phyloP scores from a whole-genome alignment of 2,113 vertebrate species.

The Amphilophus citrinellus region DNA sequence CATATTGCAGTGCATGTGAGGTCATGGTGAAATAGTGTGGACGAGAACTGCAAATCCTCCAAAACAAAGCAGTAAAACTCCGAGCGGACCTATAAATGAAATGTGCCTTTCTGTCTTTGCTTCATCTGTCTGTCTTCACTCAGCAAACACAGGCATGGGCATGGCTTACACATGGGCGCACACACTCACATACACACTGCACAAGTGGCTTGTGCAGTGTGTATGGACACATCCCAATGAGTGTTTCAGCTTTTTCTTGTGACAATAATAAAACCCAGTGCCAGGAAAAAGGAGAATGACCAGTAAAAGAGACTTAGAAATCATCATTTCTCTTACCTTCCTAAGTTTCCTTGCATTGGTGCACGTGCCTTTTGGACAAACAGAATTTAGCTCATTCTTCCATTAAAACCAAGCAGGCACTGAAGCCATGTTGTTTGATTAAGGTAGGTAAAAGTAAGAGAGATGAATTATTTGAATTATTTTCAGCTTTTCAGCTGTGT shows the following conservation, averaged over 20 bases:
- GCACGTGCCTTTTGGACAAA: neutral
- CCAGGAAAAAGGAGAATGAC: constrained; percentile 61
- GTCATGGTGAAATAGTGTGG: constrained; percentile 51
- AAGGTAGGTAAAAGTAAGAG: constrained; percentile 26
- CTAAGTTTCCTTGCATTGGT: neutral
- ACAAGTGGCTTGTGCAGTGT: neutral
- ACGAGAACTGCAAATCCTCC: constrained; percentile 51
- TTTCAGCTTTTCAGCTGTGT: constrained; percentile 33
- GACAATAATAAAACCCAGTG: constrained; percentile 63
- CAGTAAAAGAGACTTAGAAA: constrained; percentile 42
- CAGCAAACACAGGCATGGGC: constrained; percentile 24
- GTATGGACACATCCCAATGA: constrained; percentile 58
- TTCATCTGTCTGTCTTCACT: constrained; percentile 46
- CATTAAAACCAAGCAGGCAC: neutral
- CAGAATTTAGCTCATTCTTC: neutral
- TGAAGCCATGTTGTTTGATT: constrained; percentile 16
- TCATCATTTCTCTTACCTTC: neutral
- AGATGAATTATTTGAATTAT: constrained; percentile 27
- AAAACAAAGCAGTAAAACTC: constrained; percentile 75
- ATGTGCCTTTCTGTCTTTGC: constrained; percentile 47
- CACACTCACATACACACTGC: neutral
- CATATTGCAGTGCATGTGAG: constrained; percentile 52
- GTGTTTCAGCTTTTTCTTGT: constrained; percentile 57
- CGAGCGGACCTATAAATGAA: constrained; percentile 60
- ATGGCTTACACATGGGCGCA: constrained; percentile 25